Percentiles rank a stretch among this genome's conserved stretches.
These are phyloP conservation scores for Scaptodrosophila latifasciaeformis DNA, from an alignment of 2,888 invertebrate species.

Conservation along the genomic window DNA sequence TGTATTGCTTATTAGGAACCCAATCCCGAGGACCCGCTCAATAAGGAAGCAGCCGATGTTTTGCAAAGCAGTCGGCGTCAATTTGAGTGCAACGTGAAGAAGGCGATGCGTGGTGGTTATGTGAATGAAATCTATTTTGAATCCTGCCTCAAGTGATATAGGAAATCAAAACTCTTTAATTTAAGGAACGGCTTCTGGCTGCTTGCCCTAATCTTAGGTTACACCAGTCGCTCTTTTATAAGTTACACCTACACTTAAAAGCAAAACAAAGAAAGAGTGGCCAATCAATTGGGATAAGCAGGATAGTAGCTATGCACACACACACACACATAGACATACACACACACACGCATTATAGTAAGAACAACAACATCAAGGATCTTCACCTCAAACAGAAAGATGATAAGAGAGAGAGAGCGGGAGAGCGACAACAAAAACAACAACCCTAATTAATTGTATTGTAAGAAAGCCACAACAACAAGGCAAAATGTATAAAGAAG, in stretches of 20 bases:
- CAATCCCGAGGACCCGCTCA: constrained; percentile 98
- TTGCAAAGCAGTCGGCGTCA: constrained; percentile 93
- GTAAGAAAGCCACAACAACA: constrained; percentile 40
- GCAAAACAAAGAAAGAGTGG: too few relatives aligned
- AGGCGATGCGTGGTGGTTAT: constrained; percentile 97
- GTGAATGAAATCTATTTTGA: constrained; percentile 96
- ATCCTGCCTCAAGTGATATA: constrained; percentile 93
- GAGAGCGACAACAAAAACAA: constrained; percentile 8
- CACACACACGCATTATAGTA: too few relatives aligned
- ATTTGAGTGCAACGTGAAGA: constrained; percentile 96
- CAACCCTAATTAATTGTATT: constrained; percentile 39
- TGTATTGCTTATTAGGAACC: constrained; percentile 84
- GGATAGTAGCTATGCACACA: constrained; percentile 8
- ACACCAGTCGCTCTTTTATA: constrained; percentile 72
- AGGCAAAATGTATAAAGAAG: constrained; percentile 5
- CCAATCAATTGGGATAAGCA: background rate
- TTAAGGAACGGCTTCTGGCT: constrained; percentile 73
- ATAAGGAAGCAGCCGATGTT: constrained; percentile 98
- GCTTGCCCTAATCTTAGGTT: constrained; percentile 69
- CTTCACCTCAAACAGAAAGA: too few relatives aligned
- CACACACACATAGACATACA: constrained; percentile 3
- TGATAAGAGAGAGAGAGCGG: too few relatives aligned
- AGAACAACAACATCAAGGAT: too few relatives aligned
- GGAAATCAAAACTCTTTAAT: constrained; percentile 74
- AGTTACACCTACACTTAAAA: constrained; percentile 54